Conservation (phyloP, 2,113 vertebrate species). For the Halichoeres trimaculatus region DNA sequence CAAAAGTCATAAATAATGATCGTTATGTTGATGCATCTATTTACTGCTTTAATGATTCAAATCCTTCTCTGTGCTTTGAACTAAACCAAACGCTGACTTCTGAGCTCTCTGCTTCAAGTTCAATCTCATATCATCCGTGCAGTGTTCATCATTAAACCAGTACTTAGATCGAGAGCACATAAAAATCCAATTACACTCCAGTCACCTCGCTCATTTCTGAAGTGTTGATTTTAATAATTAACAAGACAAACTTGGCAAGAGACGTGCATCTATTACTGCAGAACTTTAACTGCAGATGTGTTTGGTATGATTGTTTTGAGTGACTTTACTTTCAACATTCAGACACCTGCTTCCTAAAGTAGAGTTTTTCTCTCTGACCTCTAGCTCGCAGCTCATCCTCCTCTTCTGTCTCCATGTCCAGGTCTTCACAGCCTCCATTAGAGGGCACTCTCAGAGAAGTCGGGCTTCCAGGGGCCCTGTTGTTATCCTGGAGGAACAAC, state of each 20-base stretch:
- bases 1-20: not conserved
- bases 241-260: not conserved
- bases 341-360: not conserved
- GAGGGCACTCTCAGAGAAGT: conserved; percentile 89
- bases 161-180: conserved; percentile 19
- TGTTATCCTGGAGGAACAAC: conserved; percentile 76
- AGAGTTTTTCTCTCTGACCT: conserved; percentile 81
- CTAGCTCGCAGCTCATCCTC: conserved; percentile 92
- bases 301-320: too few species aligned
- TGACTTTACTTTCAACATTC: conserved; percentile 1
- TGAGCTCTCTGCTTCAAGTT: conserved; percentile 1
- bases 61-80: conserved; percentile 35
- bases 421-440: conserved; percentile 89
- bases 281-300: not conserved
- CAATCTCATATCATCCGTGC: not conserved
- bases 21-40: not conserved
- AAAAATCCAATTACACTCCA: conserved; percentile 7
- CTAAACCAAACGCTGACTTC: conserved; percentile 17
- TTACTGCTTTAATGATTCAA: conserved; percentile 21
- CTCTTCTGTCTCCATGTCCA: conserved; percentile 93
- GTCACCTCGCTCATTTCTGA: conserved; percentile 19
- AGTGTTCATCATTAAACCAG: conserved; percentile 18
- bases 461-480: conserved; percentile 87
- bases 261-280: not conserved
- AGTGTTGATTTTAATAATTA: conserved; percentile 30